Base-by-base conservation (phyloP, 1,140 invertebrate species). In the Neodiprion virginianus region DNA sequence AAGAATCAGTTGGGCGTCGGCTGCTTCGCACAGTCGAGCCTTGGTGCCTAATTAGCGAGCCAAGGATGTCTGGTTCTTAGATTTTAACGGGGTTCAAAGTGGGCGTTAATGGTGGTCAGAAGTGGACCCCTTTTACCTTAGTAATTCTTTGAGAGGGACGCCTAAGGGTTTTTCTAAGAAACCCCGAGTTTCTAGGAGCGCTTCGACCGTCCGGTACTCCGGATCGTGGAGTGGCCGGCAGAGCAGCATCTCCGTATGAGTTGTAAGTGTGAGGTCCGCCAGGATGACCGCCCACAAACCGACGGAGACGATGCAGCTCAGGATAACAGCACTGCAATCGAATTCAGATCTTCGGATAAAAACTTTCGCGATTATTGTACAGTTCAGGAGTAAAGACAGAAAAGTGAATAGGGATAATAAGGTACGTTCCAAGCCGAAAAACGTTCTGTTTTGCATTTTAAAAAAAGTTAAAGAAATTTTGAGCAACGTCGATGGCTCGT, bases 201-300 rank as follows among this genome's bases (percentile, higher is more conserved):
- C 78, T 75, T 87, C 86, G 7, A 88, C 72, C 8, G 82, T 78
- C 9, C 78, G 81, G 77, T 81, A 88, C 75, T 88, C 79, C 0
- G 85, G 85, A 80, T 88, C 87, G 28, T 85, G 79, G 48, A 88
- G 80, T 7, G 86, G 83, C 48, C 87, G 82, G 48, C 87, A 88
- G 0, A 88, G 72, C 14, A 88, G 73, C 78, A 88, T 79, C 71
- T 88, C 87, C 0, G 81, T 82, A 49, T 88, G 84, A 9, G 80
- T 84, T 2, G 87, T 82, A 11, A 88, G 67, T 2, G 82, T 79
- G 23, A 88, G 77, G 61, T 79, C 74, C 7, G 74, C 69, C 66
- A 84, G 76, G 12, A 87, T 75, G 8, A 87, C 80, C 11, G 76
- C n/a, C 86, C 87, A 88, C 11, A 88, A 48, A 21, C 75, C 79